Evolutionary conservation across 1,140 invertebrate genomes (phyloP).

Genomic region (Mizuhopecten yessoensis): DNA sequence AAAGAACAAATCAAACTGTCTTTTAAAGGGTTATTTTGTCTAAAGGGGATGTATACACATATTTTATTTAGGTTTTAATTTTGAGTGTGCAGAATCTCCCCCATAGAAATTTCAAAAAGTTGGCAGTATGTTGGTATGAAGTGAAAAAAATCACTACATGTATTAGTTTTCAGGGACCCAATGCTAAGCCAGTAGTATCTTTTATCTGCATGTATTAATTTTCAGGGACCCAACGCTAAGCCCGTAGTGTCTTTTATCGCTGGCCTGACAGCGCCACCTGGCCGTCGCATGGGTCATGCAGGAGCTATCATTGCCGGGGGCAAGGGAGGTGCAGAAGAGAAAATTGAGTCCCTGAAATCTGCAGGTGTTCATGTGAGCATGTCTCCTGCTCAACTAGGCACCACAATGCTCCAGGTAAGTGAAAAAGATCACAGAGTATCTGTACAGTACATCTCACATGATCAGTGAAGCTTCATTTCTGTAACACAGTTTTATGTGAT

Average conservation of each 20-base stretch:
- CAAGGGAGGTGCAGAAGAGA: slow-evolving; percentile 98
- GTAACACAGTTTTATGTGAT: background rate
- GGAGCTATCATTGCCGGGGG: slow-evolving; percentile 99
- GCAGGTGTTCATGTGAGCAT: slow-evolving; percentile 96
- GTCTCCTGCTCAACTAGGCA: slow-evolving; percentile 98
- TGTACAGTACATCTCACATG: background rate
- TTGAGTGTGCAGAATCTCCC: no score
- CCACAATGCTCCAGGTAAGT: slow-evolving; percentile 90
- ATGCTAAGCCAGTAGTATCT: background rate
- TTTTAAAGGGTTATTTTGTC: no score
- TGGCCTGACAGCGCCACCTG: slow-evolving; percentile 98
- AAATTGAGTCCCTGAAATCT: slow-evolving; percentile 97
- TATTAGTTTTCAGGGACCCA: background rate
- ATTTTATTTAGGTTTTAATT: no score
- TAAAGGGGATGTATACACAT: no score
- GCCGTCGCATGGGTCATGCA: slow-evolving; percentile 99
- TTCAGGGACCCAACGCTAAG: slow-evolving; percentile 95
- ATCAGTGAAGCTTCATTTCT: background rate
- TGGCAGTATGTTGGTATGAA: no score
- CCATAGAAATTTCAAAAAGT: no score
- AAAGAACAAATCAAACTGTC: no score
- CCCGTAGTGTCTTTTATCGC: slow-evolving; percentile 99
- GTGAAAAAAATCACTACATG: background rate
- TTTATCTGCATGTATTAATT: slow-evolving; percentile 59
- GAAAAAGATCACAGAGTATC: background rate